Evolutionary conservation across 2,888 invertebrate species (phyloP), one percentile per base, ranked within the genome.

Genomic region (Ectemnius cavifrons): DNA sequence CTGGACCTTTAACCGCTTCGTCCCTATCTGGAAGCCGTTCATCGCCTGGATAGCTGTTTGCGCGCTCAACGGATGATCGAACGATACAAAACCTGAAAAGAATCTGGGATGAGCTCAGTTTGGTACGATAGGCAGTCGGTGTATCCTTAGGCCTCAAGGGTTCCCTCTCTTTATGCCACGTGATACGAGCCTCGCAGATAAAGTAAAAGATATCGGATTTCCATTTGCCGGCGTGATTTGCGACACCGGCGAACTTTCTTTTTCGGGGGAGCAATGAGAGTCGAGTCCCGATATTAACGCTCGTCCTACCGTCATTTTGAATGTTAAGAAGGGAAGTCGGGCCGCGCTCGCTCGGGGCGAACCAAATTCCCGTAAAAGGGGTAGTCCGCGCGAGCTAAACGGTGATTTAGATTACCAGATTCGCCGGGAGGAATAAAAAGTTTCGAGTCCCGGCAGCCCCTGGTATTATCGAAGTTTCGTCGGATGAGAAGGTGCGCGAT

Each of bases 21-120:
- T 99, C 91, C 99, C 99, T 92, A 99, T 99, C 93, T 99, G 99
- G 93, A 99, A 99, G 91, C 99, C 99, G 93, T 99, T 99, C 99
- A 99, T 99, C 88, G 99, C 97, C 92, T 99, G 98, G 92, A 99
- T 99, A 87, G 99, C 99, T 85, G 98, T 96, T 92, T 99, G 98
- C 91, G 99, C 99, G 91, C 98, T 98, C 88, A 97, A 94, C 87
- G 98, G 98, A 94, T 99, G 99, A 94, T 99, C 99, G 93, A 99
- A 99, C 89, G 99, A 99, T 89, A 99, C 99, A 93, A 99, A 99
- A 91, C 99, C 99, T 99, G 92, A 60, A 88, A 87, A 69, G 69
- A 83, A 13, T 63, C 59, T 71, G 73, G n/a, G 27, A 62, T 81
- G 61, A 71, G 63, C 6, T 56, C 57, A 28, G 28, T 47, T 56